Evolutionary conservation across 2,797 vertebrate species (phyloP), one percentile per base, ranked within the genome.

Genomic region (Danio kyathit): DNA sequence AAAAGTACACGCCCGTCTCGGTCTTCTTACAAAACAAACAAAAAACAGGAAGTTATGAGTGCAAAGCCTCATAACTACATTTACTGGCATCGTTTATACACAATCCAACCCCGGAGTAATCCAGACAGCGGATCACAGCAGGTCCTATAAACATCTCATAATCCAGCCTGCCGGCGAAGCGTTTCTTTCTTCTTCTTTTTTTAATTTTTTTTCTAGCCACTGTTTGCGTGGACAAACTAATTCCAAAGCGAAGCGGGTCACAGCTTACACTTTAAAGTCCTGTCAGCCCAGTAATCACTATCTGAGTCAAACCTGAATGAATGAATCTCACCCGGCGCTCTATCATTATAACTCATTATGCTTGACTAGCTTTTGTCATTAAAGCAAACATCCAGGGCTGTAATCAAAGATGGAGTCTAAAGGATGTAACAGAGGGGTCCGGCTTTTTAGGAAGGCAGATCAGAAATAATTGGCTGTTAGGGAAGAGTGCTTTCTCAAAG

Each of bases 121-220:
- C 82, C 85, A 86, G 87, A 84, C 84, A 84, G 85, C 60, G 60
- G 78, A 81, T 76, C 84, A 84, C 88, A 87, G 83, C 84, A 85
- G 84, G 88, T 84, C 87, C 83, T 83, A 63, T 85, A 88, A 90
- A 91, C 80, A 85, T 82, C 84, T 86, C 67, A 65, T 90, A 90
- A 91, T 88, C 88, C 74, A 81, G 79, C 83, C 74, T 80, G 73
- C 86, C 67, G 82, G 84, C 83, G 84, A 84, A 83, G 80, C 73
- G 76, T 51, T 78, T 72, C 29, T 29, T 29, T 29, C 29, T 29
- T 29, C 29, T 29, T 29, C 29, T 29, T 29, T 29, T 29, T 29
- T 29, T 29, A 29, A 1, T 29, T 29, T 29, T 29, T 29, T 29
- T 29, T n/a, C 29, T 29, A 29, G 29, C 29, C 66, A 71, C 76